Evolutionary conservation across 92 coral and sea anemone genomes (phyloP), one percentile per base, ranked within the genome.

Genomic region (Scolanthus callimorphus): DNA sequence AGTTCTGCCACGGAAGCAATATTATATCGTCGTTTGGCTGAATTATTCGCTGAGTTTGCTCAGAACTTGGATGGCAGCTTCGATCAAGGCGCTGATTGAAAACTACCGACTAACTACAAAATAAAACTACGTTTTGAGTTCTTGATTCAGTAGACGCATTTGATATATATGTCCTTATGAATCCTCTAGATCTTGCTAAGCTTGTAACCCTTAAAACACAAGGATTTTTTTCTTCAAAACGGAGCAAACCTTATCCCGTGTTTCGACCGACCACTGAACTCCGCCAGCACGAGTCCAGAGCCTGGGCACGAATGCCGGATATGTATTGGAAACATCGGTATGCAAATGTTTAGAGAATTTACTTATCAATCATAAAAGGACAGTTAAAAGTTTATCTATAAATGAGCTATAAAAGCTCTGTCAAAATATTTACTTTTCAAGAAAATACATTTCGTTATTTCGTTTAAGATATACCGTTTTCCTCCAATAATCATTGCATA

Each of bases 301-400:
- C 37, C 65, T 68, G 75, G 65, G 65, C 30, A 26, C 75, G 29
- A 68, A 39, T 55, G 48, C 75, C 75, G 75, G 75, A 68, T 68
- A 51, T 45, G 44, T 39, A 39, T 45, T 34, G 29, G 34, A 23
- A 43, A 59, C 75, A 68, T 25, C 31, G 55, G 49, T 31, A 44
- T 29, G 43, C 2, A 2, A 9, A 29, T 10, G 56, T 57, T 39
- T 41, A 27, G 64, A 68, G 75, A 68, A 68, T 45, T 29, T 21
- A 37, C 17, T 43, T 2, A 11, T 66, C 43, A 34, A 34, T 34
- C 43, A 34, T 34, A 6, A 34, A n/a, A n/a, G n/a, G n/a, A n/a
- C n/a, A n/a, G n/a, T n/a, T n/a, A n/a, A n/a, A n/a, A 34, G 6
- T 34, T 34, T 34, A 34, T 34, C 41, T 34, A 34, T n/a, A 34